phyloP scores from a whole-genome alignment of 2,888 invertebrate species.

The Lithophane ornitopus region DNA sequence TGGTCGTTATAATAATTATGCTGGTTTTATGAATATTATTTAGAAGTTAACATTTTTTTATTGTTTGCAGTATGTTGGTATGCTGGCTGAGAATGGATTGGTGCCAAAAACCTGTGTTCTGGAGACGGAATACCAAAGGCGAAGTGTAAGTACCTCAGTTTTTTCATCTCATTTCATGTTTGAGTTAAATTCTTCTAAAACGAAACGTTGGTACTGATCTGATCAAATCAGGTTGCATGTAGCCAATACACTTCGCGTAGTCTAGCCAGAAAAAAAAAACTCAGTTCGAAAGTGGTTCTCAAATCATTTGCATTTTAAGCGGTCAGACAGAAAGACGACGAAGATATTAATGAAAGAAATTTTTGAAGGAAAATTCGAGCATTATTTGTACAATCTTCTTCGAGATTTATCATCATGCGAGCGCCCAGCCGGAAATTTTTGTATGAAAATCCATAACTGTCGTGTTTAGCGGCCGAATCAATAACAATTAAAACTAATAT shows the following conservation, averaged over 20 bases:
- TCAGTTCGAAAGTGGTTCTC: not conserved
- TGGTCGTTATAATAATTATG: not conserved
- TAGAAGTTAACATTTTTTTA: not conserved
- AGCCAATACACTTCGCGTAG: not conserved
- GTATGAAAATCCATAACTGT: no score
- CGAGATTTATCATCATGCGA: no score
- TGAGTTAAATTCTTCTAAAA: no score
- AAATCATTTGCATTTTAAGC: not conserved
- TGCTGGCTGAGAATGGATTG: conserved; percentile 47
- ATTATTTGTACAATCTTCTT: no score
- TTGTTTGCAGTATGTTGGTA: conserved; percentile 41
- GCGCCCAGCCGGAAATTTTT: no score
- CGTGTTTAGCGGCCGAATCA: no score
- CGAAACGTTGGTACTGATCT: not conserved
- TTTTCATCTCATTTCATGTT: not conserved
- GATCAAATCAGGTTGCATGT: not conserved
- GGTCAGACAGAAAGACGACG: not conserved
- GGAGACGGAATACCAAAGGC: conserved; percentile 59
- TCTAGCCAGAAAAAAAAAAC: not conserved
- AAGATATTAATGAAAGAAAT: not conserved
- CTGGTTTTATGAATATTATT: not conserved
- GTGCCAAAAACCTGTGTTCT: conserved; percentile 63
- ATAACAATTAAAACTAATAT: no score
- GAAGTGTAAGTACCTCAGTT: conserved; percentile 48
- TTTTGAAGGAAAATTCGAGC: no score